These are phyloP conservation scores for Diorhabda sublineata DNA, from an alignment of 1,140 invertebrate genomes.

Conservation along the genomic window DNA sequence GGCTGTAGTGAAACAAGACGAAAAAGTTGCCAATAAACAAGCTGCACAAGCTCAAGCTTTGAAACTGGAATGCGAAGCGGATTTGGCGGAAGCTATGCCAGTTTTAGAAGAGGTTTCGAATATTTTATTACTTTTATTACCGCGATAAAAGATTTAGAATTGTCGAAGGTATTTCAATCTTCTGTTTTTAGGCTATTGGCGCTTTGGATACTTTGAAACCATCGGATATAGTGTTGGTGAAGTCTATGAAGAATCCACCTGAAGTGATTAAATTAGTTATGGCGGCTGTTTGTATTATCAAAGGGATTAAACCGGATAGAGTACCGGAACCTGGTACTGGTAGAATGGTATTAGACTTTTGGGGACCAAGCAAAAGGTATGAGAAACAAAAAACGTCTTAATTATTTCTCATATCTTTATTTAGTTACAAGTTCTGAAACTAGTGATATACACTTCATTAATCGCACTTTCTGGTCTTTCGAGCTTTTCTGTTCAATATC, in stretches of 20 bases:
- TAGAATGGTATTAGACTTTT: slow-evolving; percentile 82
- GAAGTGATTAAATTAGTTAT: slow-evolving; percentile 88
- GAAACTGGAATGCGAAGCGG: slow-evolving; percentile 88
- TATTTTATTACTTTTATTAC: neutral
- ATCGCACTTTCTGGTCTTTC: no score
- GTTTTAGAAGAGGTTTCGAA: slow-evolving; percentile 66
- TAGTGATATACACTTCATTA: no score
- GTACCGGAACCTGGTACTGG: slow-evolving; percentile 74
- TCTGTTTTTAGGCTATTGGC: slow-evolving; percentile 51
- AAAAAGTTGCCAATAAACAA: slow-evolving; percentile 85
- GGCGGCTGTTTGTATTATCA: slow-evolving; percentile 92
- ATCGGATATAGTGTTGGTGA: slow-evolving; percentile 89
- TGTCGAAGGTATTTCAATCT: no score
- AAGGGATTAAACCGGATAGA: slow-evolving; percentile 71
- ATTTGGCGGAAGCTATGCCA: slow-evolving; percentile 84
- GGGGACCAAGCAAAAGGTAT: slow-evolving; percentile 80
- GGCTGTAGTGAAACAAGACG: slow-evolving; percentile 79
- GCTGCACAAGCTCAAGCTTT: slow-evolving; percentile 76
- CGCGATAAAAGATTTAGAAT: no score
- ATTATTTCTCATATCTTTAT: no score
- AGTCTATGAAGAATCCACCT: slow-evolving; percentile 98
- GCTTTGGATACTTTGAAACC: slow-evolving; percentile 93
- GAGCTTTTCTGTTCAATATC: no score
- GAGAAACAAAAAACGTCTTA: no score
- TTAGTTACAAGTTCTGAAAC: no score